Evolutionary conservation across 2,888 invertebrate species (phyloP), one percentile per base, ranked within the genome.

Genomic region (Heliconius charithonia): DNA sequence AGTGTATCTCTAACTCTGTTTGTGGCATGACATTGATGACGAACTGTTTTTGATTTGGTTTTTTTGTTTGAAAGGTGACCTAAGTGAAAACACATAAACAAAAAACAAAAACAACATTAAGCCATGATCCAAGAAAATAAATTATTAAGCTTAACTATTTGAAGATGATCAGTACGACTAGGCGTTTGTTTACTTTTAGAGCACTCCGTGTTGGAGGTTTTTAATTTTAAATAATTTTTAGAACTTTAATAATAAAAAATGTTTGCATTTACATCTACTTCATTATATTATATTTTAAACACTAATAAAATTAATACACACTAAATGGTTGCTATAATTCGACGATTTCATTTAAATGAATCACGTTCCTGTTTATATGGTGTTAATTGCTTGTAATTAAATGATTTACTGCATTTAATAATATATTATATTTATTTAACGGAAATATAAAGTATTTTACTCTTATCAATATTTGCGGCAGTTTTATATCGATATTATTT

Each of bases 351-450:
- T 65, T 69, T 25, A 41, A 69, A 69, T 41, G 19, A 25, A 19
- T 7, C 41, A 19, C 45, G 65, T 66, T 13, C 66, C 72, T 72
- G 51, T 41, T 69, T 41, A 69, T 45, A 25, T 25, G 41, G 41
- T 69, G 69, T 69, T 69, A 45, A 69, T 69, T 69, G 45, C 69
- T 69, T 45, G 69, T 69, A 45, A 69, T 69, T 69, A 69, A 69
- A 41, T 19, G 9, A 45, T 41, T 69, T 41, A 69, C 16, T 41
- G 9, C 25, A 45, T 69, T 69, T 41, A 69, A 45, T 69, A 69
- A 45, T 69, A 69, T 41, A 69, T 41, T 69, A 25, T 69, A 69
- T 69, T 69, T 25, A 41, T 76, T 59, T 65, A 25, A 69, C 41
- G 25, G 1, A 41, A 25, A 41, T 37, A 13, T 41, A 16, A 32